Conservation (phyloP, 2,113 vertebrate genomes). For the Spheniscus mendiculus region DNA sequence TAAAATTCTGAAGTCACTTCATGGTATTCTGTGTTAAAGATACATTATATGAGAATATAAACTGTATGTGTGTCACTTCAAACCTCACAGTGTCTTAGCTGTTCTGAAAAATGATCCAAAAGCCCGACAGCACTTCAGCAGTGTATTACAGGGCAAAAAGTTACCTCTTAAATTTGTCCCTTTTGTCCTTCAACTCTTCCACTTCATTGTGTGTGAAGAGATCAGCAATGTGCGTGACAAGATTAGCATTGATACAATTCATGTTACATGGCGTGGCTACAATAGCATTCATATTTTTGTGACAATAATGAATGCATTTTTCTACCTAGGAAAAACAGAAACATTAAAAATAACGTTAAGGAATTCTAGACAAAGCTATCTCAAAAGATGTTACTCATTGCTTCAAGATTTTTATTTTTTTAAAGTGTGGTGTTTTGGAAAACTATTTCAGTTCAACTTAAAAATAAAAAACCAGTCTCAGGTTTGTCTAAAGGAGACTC, state of each 20-base stretch:
- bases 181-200: conserved; percentile 94
- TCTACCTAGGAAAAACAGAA: conserved; percentile 83
- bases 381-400: neutral
- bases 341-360: neutral
- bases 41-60: neutral
- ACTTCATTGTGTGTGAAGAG: conserved; percentile 93
- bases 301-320: conserved; percentile 92
- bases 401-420: neutral
- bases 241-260: conserved; percentile 97
- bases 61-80: neutral
- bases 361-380: neutral
- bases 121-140: neutral
- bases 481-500: neutral
- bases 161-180: conserved; percentile 98
- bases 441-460: neutral
- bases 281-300: conserved; percentile 94
- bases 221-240: conserved; percentile 86
- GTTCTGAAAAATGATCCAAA: neutral
- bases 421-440: neutral
- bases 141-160: neutral
- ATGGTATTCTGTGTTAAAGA: neutral
- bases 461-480: neutral
- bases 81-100: neutral
- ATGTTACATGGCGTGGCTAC: conserved; percentile 96
- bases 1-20: neutral